Percentiles rank a stretch among this genome's conserved stretches.
Conservation (phyloP, 2,888 invertebrate genomes). For the Agonopterix subpropinquella region DNA sequence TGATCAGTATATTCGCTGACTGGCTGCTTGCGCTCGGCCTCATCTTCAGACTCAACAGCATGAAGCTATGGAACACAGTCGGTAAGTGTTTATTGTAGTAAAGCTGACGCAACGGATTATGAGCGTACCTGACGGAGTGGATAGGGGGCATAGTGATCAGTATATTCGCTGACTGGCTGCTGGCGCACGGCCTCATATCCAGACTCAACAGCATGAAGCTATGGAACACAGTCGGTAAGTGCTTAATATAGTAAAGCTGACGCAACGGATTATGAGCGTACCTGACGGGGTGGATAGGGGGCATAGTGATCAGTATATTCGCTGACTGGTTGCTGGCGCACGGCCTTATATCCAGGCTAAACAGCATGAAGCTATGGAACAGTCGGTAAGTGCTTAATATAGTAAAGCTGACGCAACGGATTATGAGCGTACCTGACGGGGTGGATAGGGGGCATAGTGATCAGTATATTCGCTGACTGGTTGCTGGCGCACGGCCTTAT, state of each 20-base stretch:
- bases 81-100: constrained; percentile 49
- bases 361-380: constrained; percentile 89
- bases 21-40: constrained; percentile 80
- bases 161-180: constrained; percentile 83
- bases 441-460: constrained; percentile 84
- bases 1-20: constrained; percentile 84
- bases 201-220: constrained; percentile 84
- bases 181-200: constrained; percentile 79
- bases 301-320: constrained; percentile 81
- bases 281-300: constrained; percentile 85
- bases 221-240: constrained; percentile 84
- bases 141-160: constrained; percentile 83
- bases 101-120: no score
- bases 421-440: constrained; percentile 86
- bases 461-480: constrained; percentile 85
- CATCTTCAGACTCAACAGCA: constrained; percentile 80
- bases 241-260: no score
- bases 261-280: constrained; percentile 66
- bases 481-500: constrained; percentile 80
- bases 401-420: no score
- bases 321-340: constrained; percentile 84
- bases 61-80: constrained; percentile 87
- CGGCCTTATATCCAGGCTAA: constrained; percentile 78
- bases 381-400: constrained; percentile 65
- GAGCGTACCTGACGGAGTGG: constrained; percentile 88